Evolutionary conservation across 2,888 invertebrate genomes (phyloP).

Genomic region (Agrochola litura): DNA sequence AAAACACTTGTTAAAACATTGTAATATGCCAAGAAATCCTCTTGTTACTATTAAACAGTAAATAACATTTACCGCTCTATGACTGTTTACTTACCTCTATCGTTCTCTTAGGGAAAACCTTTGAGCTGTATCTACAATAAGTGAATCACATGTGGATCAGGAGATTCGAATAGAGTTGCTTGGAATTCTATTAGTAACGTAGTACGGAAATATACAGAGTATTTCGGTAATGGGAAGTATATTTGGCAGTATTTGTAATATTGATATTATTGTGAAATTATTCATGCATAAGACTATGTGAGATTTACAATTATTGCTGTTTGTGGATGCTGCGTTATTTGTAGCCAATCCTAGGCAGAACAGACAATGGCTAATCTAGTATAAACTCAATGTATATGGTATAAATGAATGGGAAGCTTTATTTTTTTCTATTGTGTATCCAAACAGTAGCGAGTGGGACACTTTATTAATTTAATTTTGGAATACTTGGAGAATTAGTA

Average conservation of each 20-base stretch:
- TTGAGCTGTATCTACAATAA: constrained; percentile 31
- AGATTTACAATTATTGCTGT: not conserved
- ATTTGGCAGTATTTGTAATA: constrained; percentile 37
- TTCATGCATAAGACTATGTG: constrained; percentile 9
- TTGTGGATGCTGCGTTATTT: not conserved
- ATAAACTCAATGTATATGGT: too few relatives aligned
- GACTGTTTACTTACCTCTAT: constrained; percentile 33
- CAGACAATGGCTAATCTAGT: not conserved
- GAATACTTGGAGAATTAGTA: too few relatives aligned
- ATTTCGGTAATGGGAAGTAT: constrained; percentile 28
- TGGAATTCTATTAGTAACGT: constrained; percentile 41
- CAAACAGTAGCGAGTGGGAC: too few relatives aligned
- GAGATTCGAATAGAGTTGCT: constrained; percentile 28
- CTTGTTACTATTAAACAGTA: constrained; percentile 10
- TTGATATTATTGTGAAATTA: constrained; percentile 16
- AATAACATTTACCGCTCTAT: constrained; percentile 27
- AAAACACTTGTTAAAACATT: not conserved
- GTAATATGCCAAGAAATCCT: constrained; percentile 1
- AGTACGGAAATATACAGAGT: constrained; percentile 26
- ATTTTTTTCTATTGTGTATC: too few relatives aligned
- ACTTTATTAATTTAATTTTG: too few relatives aligned
- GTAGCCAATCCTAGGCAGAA: not conserved
- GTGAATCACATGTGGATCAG: constrained; percentile 30
- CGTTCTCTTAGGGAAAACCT: constrained; percentile 8
- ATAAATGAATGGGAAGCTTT: too few relatives aligned